Evolutionary conservation across 1,140 invertebrate genomes (phyloP).

Genomic region (Lucilia sericata): DNA sequence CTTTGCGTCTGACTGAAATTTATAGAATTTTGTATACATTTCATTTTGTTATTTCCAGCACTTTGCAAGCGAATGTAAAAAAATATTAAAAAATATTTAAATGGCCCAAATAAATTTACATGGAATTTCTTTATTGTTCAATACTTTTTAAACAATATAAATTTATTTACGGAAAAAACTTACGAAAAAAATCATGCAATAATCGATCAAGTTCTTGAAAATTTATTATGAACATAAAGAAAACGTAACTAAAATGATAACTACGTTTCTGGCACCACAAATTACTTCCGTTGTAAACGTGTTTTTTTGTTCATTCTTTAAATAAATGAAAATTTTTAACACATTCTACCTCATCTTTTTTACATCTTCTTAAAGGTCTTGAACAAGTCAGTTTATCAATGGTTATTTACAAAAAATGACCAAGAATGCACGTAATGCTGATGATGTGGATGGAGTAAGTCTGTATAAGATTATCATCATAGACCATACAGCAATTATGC

Average conservation of each 20-base stretch:
- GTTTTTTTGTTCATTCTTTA: neutral
- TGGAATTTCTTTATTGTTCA: too few species aligned
- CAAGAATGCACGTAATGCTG: neutral
- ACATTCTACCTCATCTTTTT: neutral
- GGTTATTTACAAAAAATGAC: neutral
- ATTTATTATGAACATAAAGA: too few species aligned
- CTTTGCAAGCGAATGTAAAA: too few species aligned
- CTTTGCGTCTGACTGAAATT: too few species aligned
- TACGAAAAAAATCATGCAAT: too few species aligned
- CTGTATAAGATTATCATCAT: neutral
- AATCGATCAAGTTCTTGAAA: too few species aligned
- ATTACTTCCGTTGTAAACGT: slow-evolving; percentile 6
- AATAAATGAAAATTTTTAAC: slow-evolving; percentile 2
- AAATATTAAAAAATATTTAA: too few species aligned
- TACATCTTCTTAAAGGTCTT: neutral
- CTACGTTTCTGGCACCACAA: neutral
- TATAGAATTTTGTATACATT: too few species aligned
- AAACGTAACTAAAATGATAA: neutral
- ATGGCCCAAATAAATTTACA: too few species aligned
- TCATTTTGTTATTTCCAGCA: too few species aligned
- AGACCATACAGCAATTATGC: neutral
- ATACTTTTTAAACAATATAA: too few species aligned
- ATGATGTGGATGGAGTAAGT: neutral
- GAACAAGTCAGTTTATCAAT: neutral
- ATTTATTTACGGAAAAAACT: too few species aligned